Conservation (phyloP, 92 coral and sea anemone genomes). For the Epizoanthus stellaris region DNA sequence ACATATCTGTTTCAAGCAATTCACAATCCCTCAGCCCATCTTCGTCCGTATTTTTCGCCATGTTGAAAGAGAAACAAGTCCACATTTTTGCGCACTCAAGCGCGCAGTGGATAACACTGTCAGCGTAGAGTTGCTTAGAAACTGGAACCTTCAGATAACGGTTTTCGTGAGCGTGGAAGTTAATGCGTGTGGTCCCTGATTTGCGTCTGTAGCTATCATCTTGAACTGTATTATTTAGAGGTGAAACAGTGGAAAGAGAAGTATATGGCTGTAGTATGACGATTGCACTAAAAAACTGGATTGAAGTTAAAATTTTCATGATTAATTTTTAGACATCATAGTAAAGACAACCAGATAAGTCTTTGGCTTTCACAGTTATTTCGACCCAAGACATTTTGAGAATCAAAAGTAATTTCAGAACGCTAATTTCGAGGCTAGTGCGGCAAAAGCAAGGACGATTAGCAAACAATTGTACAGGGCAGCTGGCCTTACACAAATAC, state of each 20-base stretch:
- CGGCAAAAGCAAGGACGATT: constrained; percentile 2
- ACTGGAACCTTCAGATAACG: constrained; percentile 2
- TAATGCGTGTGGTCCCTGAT: not conserved
- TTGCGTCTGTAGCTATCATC: constrained; percentile 1
- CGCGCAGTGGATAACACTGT: constrained; percentile 14
- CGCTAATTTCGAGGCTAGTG: not conserved
- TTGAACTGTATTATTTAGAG: constrained; percentile 10
- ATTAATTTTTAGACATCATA: not conserved
- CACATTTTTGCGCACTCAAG: not conserved
- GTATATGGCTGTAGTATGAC: not conserved
- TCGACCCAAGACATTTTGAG: not conserved
- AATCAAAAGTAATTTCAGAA: constrained; percentile 14
- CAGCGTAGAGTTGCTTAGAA: not conserved
- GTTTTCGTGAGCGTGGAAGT: constrained; percentile 13
- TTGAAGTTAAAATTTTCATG: not conserved
- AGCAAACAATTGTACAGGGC: not conserved
- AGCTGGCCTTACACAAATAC: constrained; percentile 11
- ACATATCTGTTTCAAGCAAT: constrained; percentile 38
- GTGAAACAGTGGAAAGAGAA: not conserved
- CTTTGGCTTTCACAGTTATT: not conserved
- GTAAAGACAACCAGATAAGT: not conserved
- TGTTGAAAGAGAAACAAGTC: constrained; percentile 21
- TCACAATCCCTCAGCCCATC: constrained; percentile 11
- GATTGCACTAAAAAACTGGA: not conserved
- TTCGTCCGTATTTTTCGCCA: not conserved